Evolutionary conservation across 1,140 invertebrate species (phyloP).

Genomic region (Tribolium madens): DNA sequence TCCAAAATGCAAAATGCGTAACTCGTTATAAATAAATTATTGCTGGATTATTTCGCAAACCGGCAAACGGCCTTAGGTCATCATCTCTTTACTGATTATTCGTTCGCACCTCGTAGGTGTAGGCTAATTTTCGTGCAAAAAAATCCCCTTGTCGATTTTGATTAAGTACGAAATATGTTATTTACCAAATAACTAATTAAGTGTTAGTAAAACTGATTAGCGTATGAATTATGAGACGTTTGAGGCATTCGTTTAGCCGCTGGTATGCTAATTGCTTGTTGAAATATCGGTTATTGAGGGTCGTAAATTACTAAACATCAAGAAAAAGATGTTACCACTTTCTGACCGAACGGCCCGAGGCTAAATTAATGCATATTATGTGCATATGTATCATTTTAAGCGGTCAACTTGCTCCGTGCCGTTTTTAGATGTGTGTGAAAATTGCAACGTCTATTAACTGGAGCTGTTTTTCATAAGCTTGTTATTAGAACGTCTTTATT

Average conservation of each 20-base stretch:
- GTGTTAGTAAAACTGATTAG: conserved; percentile 54
- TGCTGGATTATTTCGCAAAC: background rate
- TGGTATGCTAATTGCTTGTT: conserved; percentile 53
- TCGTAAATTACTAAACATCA: conserved; percentile 49
- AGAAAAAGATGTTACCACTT: conserved; percentile 47
- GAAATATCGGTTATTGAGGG: conserved; percentile 55
- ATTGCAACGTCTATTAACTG: conserved; percentile 18
- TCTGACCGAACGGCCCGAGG: conserved; percentile 8
- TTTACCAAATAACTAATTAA: conserved; percentile 54
- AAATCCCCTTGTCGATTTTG: conserved; percentile 30
- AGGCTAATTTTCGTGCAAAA: conserved; percentile 34
- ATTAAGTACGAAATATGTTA: conserved; percentile 50
- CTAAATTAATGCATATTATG: conserved; percentile 40
- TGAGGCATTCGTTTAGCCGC: conserved; percentile 46
- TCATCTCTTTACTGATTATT: background rate
- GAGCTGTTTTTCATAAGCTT: conserved; percentile 5
- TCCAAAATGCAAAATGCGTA: background rate
- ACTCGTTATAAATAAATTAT: background rate
- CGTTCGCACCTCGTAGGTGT: conserved; percentile 1
- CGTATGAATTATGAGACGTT: conserved; percentile 54
- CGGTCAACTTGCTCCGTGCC: conserved; percentile 30
- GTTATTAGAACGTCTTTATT: conserved; percentile 4
- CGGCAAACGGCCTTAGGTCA: background rate
- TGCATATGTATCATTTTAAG: conserved; percentile 37
- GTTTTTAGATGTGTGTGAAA: conserved; percentile 35